Conservation (phyloP, 2,113 vertebrate species). For the Pituophis catenifer region DNA sequence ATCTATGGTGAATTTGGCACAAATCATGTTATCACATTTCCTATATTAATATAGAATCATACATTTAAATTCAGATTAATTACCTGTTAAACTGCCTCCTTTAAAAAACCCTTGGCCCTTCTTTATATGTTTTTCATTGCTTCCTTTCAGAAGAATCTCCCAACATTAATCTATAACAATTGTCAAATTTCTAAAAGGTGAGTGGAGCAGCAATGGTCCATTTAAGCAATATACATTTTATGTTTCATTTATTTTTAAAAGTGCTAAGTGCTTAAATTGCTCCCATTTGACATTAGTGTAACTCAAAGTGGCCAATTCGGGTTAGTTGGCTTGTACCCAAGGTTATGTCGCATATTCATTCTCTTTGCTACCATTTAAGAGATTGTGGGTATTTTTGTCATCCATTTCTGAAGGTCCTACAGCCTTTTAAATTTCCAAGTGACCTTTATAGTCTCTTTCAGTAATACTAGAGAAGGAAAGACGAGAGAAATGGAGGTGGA, state of each 20-base stretch:
- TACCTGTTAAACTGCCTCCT: slow-evolving; percentile 25
- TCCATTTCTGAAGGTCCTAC: not conserved
- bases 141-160: slow-evolving; percentile 29
- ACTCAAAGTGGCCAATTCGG: not conserved
- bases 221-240: not conserved
- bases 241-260: not conserved
- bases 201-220: slow-evolving; percentile 7
- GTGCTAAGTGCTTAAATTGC: not conserved
- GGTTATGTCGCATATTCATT: not conserved
- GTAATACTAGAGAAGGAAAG: not conserved
- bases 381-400: not conserved
- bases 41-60: slow-evolving; percentile 43
- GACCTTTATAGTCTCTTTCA: not conserved
- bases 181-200: slow-evolving; percentile 11
- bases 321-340: not conserved
- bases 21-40: slow-evolving; percentile 36
- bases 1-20: slow-evolving; percentile 35
- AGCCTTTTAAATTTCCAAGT: not conserved
- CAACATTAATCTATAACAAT: not conserved
- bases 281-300: not conserved
- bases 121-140: not conserved
- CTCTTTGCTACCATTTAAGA: not conserved
- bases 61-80: slow-evolving; percentile 51
- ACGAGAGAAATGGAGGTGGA: not conserved
- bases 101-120: slow-evolving; percentile 18